phyloP scores from a whole-genome alignment of 2,888 invertebrate species.

The Platypus cylindrus region DNA sequence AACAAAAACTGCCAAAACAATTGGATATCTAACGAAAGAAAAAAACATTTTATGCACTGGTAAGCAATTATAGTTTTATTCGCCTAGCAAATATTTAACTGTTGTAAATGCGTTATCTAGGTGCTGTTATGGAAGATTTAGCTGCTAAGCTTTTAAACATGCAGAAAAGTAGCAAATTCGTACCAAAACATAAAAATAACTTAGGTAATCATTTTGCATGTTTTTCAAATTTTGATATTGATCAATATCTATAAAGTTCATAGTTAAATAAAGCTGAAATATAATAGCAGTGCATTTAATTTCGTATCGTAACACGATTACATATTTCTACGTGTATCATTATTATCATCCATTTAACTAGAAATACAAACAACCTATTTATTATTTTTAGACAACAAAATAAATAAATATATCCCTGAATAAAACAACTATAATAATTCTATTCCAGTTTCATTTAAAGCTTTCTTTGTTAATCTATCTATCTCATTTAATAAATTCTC shows the following conservation, averaged over 20 bases:
- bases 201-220: conserved; percentile 88
- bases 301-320: too few species aligned
- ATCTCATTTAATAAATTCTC: conserved; percentile 53
- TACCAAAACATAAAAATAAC: conserved; percentile 76
- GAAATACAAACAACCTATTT: too few species aligned
- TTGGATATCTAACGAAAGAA: conserved; percentile 55
- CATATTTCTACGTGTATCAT: too few species aligned
- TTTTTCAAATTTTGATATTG: conserved; percentile 76
- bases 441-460: conserved; percentile 50
- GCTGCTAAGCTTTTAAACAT: conserved; percentile 51
- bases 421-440: too few species aligned
- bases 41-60: conserved; percentile 84
- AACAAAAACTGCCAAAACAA: conserved; percentile 65
- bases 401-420: too few species aligned
- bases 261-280: too few species aligned
- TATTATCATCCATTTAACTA: too few species aligned
- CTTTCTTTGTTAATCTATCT: conserved; percentile 51
- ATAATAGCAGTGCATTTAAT: too few species aligned
- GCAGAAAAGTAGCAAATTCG: conserved; percentile 53
- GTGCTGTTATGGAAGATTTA: conserved; percentile 62
- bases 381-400: too few species aligned
- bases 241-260: conserved; percentile 31
- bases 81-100: conserved; percentile 1
- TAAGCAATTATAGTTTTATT: conserved; percentile 28
- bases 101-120: conserved; percentile 32